phyloP scores from a whole-genome alignment of 2,888 invertebrate species.

The Cosmopolites sordidus region DNA sequence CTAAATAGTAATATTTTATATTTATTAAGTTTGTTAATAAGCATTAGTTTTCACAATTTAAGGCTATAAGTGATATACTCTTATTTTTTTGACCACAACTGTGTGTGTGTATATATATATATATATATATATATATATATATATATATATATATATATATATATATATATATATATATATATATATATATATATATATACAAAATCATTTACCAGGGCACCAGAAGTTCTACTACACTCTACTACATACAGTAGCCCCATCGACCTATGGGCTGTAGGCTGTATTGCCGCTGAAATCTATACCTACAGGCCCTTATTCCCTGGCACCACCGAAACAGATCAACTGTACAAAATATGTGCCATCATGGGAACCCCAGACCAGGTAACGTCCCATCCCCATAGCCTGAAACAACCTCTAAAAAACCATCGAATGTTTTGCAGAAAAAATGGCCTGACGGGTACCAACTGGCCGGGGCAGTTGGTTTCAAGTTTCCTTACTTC shows the following conservation, averaged over 20 bases:
- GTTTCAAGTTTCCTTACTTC: slow-evolving; percentile 92
- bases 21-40: no score
- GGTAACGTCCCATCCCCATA: neutral
- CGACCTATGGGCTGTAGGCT: slow-evolving; percentile 97
- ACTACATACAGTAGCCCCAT: slow-evolving; percentile 95
- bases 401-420: no score
- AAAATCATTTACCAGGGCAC: slow-evolving; percentile 63
- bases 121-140: no score
- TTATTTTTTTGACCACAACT: no score
- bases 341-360: slow-evolving; percentile 91
- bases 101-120: no score
- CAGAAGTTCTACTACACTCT: slow-evolving; percentile 91
- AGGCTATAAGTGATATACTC: no score
- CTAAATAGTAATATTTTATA: no score
- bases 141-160: no score
- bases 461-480: slow-evolving; percentile 86
- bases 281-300: slow-evolving; percentile 96
- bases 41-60: no score
- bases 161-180: no score
- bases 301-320: slow-evolving; percentile 93
- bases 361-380: slow-evolving; percentile 89
- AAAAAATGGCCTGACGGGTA: slow-evolving; percentile 94
- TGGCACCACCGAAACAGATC: slow-evolving; percentile 94
- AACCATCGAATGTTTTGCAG: slow-evolving; percentile 45
- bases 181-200: no score